Evolutionary conservation across 2,888 invertebrate genomes (phyloP), one percentile per base, ranked within the genome.

Genomic region (Aporophyla lueneburgensis): DNA sequence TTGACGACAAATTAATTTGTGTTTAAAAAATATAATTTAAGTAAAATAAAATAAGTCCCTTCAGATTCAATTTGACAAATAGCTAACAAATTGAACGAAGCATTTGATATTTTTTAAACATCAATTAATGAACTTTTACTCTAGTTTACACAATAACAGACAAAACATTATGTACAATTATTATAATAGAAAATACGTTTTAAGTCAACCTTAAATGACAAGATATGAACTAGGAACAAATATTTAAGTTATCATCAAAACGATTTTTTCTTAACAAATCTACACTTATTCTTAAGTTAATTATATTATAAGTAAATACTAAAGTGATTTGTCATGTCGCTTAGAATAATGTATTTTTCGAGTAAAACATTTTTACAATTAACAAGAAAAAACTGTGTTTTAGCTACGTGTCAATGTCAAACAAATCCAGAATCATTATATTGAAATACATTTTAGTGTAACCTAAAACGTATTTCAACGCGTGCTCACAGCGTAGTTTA

Each of bases 171-270:
- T 88, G 54, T 88, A 88, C 87, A 88, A 83, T 78, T 85, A 84
- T 75, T 76, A 86, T 82, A 81, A 86, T 84, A 88, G 84, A 88
- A 89, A 85, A 79, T 91, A 90, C 88, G 86, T 87, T 88, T 88
- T 88, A 88, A 89, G 81, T 88, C 85, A 90, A 91, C 82, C 89
- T 90, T 91, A 91, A 82, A 86, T 88, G 87, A 89, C 88, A 86
- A 88, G 80, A 88, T 87, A 83, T 88, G 83, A 92, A 90, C 92
- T 93, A 93, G 92, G 92, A 93, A 93, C 92, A 89, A 92, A 90
- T 90, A 89, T 90, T 89, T 74, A 89, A 88, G 83, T 86, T 86
- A 81, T 83, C 81, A 78, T 86, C 49, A 81, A 86, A 87, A 87
- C 83, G 78, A 80, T 74, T 74, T 87, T 78, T 79, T 77, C 87